phyloP scores from a whole-genome alignment of 2,797 vertebrate species.

The Chloroceryle amazona region DNA sequence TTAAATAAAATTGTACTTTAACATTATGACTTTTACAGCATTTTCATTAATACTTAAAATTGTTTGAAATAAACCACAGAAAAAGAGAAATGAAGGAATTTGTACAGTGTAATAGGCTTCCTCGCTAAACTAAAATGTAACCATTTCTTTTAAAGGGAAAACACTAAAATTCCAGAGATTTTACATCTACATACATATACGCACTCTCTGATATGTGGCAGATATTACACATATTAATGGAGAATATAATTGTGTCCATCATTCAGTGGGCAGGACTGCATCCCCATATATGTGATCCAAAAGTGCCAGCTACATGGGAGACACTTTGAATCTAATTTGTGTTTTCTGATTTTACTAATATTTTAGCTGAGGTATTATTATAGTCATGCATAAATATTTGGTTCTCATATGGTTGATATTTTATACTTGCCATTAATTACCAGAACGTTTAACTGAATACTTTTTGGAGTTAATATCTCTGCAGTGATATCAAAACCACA shows the following conservation, averaged over 20 bases:
- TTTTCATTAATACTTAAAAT: constrained; percentile 48
- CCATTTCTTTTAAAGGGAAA: constrained; percentile 37
- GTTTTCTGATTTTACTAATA: constrained; percentile 12
- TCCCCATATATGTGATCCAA: background rate
- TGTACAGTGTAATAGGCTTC: constrained; percentile 1
- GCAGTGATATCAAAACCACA: background rate
- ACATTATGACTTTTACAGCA: constrained; percentile 22
- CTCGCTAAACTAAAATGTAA: constrained; percentile 12
- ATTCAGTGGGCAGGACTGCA: background rate
- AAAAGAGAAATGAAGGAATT: constrained; percentile 21
- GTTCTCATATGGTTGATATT: background rate
- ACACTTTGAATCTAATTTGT: background rate
- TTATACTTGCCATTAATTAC: background rate
- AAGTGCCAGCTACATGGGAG: background rate
- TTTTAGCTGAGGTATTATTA: background rate
- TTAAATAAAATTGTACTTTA: constrained; percentile 41
- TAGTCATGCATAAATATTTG: constrained; percentile 18
- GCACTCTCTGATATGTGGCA: background rate
- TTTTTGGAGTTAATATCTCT: background rate
- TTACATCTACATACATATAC: background rate
- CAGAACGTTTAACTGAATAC: background rate
- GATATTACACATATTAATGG: background rate
- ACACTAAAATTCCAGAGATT: constrained; percentile 9
- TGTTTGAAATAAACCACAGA: constrained; percentile 27
- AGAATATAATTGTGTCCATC: background rate